phyloP scores from a whole-genome alignment of 2,888 invertebrate genomes.

The Alloplasta piceator region DNA sequence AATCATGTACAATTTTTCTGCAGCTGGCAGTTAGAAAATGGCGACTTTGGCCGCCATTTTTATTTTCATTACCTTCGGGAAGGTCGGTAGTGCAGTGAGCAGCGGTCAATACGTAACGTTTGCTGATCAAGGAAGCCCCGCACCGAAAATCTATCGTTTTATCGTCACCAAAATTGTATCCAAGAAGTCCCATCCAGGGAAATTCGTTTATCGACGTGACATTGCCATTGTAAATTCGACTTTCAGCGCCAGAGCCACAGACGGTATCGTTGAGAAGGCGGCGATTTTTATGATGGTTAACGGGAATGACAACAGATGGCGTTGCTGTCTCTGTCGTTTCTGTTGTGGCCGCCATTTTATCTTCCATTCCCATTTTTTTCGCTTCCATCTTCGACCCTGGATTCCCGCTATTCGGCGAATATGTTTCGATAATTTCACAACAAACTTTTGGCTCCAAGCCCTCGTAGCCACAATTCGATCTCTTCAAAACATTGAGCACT shows the following conservation, averaged over 20 bases:
- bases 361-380: too few species aligned
- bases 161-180: slow-evolving; percentile 58
- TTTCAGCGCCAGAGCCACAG: slow-evolving; percentile 65
- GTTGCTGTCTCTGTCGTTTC: slow-evolving; percentile 17
- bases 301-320: slow-evolving; percentile 11
- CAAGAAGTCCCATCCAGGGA: slow-evolving; percentile 77
- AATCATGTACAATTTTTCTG: too few species aligned
- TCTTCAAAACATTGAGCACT: too few species aligned
- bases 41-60: not conserved
- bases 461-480: too few species aligned
- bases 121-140: slow-evolving; percentile 71
- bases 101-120: slow-evolving; percentile 72
- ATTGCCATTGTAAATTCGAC: slow-evolving; percentile 72
- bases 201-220: slow-evolving; percentile 72
- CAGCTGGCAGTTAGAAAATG: too few species aligned
- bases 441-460: too few species aligned
- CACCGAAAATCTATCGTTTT: slow-evolving; percentile 67
- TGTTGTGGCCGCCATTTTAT: not conserved
- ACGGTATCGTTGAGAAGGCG: slow-evolving; percentile 59
- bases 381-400: too few species aligned
- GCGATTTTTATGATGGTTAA: slow-evolving; percentile 65
- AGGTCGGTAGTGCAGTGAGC: slow-evolving; percentile 72
- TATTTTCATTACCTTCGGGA: slow-evolving; percentile 56
- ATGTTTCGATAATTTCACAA: too few species aligned
- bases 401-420: too few species aligned